A percentile compares a stretch with the other conserved stretches of the same genome.
These are phyloP conservation scores for Hystrix cristata DNA, from an alignment of 2,113 vertebrate species.

Conservation along the genomic window DNA sequence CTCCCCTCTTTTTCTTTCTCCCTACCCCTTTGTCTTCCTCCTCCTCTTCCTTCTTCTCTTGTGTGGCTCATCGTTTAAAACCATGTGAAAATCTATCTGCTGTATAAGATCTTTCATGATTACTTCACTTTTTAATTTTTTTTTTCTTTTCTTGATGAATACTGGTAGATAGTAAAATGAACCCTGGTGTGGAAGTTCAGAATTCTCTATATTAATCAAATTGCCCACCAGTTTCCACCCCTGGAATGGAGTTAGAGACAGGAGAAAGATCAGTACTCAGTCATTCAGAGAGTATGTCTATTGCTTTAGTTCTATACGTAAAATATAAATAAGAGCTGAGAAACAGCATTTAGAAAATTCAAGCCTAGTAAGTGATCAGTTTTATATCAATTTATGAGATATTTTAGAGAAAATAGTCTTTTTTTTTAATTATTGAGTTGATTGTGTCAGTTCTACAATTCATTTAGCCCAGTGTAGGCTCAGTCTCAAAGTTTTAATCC, in stretches of 20 bases:
- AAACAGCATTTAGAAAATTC: background rate
- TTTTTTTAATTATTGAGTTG: slow-evolving; percentile 73
- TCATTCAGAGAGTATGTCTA: background rate
- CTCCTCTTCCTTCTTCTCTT: background rate
- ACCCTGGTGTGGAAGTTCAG: background rate
- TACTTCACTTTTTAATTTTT: background rate
- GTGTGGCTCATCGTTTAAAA: background rate
- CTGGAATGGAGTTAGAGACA: rapidly evolving
- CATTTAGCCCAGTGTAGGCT: slow-evolving; percentile 47
- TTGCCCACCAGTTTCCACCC: background rate
- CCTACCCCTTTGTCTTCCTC: background rate
- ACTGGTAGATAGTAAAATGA: background rate
- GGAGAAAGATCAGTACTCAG: background rate
- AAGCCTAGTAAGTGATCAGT: background rate
- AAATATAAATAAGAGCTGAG: slow-evolving; percentile 10
- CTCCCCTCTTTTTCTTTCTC: background rate
- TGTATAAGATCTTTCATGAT: background rate
- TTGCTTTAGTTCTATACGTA: background rate
- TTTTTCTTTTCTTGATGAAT: background rate
- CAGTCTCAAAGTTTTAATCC: slow-evolving; percentile 70
- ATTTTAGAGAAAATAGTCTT: slow-evolving; percentile 63
- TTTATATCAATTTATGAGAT: slow-evolving; percentile 43
- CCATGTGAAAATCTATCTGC: background rate
- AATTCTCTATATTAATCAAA: background rate
- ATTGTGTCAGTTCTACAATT: slow-evolving; percentile 64